A percentile compares a stretch with the other conserved stretches of the same genome.
Conservation (phyloP, 2,113 vertebrate species). For the Caranx melampygus region DNA sequence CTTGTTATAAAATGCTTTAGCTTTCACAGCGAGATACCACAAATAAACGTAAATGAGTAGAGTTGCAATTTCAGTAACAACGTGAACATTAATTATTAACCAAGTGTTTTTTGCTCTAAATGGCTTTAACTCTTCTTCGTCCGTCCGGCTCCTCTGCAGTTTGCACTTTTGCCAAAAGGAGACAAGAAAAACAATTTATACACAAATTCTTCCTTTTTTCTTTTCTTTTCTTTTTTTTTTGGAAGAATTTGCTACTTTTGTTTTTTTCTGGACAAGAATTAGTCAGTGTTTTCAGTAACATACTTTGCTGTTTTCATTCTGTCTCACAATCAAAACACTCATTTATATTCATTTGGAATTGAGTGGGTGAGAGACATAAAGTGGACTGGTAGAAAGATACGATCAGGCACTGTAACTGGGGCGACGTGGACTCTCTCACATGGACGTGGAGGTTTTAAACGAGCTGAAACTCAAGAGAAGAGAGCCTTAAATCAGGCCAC, state of each 20-base stretch:
- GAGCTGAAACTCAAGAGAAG: slow-evolving; percentile 39
- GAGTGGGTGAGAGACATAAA: slow-evolving; percentile 71
- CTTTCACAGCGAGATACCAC: slow-evolving; percentile 18
- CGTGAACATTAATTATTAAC: slow-evolving; percentile 22
- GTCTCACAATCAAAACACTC: slow-evolving; percentile 83
- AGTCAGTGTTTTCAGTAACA: slow-evolving; percentile 79
- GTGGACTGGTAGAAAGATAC: slow-evolving; percentile 70
- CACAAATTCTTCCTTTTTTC: slow-evolving; percentile 43
- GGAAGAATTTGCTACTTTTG: slow-evolving; percentile 70
- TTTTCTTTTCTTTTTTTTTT: slow-evolving; percentile 49
- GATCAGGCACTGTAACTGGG: slow-evolving; percentile 60
- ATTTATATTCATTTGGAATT: slow-evolving; percentile 82
- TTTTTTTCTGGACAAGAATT: slow-evolving; percentile 72
- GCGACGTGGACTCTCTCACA: slow-evolving; percentile 45
- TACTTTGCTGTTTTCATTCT: slow-evolving; percentile 78
- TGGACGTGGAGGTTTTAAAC: slow-evolving; percentile 40
- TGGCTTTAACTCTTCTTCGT: slow-evolving; percentile 12
- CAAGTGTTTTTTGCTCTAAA: slow-evolving; percentile 23
- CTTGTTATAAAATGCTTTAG: slow-evolving; percentile 8
- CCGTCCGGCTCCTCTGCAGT: slow-evolving; percentile 16
- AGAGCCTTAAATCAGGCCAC: slow-evolving; percentile 60
- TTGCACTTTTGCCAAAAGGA: slow-evolving; percentile 41
- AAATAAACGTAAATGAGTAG: slow-evolving; percentile 28
- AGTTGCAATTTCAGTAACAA: not conserved
- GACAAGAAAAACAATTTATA: slow-evolving; percentile 64